A percentile compares a stretch with the other conserved stretches of the same genome.
Conservation (phyloP, 2,113 vertebrate genomes). For the Trochalopteron elliotii region DNA sequence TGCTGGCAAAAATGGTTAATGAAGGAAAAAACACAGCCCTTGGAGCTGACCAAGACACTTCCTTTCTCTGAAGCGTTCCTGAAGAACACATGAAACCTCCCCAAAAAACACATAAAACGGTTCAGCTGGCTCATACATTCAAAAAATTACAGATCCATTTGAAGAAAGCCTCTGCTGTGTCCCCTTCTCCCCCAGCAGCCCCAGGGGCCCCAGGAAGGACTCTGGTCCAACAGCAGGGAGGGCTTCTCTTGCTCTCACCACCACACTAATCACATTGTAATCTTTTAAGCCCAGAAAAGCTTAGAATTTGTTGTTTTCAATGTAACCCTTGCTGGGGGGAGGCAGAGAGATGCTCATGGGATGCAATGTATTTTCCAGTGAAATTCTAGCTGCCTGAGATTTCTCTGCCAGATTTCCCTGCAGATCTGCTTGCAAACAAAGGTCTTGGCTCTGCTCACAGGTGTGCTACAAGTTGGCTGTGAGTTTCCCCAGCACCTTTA, state of each 20-base stretch:
- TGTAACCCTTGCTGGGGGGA: background rate
- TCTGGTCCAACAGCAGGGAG: background rate
- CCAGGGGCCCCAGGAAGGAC: background rate
- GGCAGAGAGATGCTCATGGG: background rate
- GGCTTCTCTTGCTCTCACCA: background rate
- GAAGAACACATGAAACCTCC: background rate
- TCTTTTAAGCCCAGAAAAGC: constrained; percentile 35
- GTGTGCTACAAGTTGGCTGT: rapidly evolving
- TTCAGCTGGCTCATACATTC: background rate
- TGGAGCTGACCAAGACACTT: background rate
- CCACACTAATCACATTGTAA: constrained; percentile 14
- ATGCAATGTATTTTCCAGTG: background rate
- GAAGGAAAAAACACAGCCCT: background rate
- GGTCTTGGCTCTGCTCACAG: background rate
- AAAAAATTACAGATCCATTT: background rate
- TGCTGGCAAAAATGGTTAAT: background rate
- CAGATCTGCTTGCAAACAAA: background rate
- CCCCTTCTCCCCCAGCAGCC: background rate
- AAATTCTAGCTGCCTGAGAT: background rate
- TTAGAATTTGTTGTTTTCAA: constrained; percentile 11
- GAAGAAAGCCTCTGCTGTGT: background rate
- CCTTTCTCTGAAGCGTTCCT: background rate
- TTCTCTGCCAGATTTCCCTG: background rate
- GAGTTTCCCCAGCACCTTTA: background rate
- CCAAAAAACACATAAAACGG: rapidly evolving